phyloP scores from a whole-genome alignment of 2,888 invertebrate genomes.

The Horisme vitalbata region DNA sequence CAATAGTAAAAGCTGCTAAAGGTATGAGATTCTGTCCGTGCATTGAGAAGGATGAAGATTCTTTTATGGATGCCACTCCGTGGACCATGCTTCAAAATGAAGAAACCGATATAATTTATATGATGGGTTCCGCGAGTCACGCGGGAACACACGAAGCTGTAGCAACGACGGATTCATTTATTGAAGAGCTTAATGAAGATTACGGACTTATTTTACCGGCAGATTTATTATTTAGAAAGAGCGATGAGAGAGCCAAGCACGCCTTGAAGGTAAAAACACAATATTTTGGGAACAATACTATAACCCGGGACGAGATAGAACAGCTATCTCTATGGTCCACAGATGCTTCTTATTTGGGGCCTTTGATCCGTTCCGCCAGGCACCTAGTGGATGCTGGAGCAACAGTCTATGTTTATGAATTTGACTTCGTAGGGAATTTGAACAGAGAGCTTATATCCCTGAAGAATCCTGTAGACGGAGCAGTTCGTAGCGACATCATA shows the following conservation, averaged over 20 bases:
- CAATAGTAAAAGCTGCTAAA: slow-evolving; percentile 42
- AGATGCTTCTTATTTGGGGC: slow-evolving; percentile 58
- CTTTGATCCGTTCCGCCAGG: slow-evolving; percentile 55
- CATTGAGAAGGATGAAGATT: slow-evolving; percentile 43
- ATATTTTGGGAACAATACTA: slow-evolving; percentile 52
- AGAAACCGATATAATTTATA: slow-evolving; percentile 45
- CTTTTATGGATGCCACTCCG: slow-evolving; percentile 53
- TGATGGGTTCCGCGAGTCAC: slow-evolving; percentile 59
- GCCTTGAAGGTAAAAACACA: slow-evolving; percentile 45
- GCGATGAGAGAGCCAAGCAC: slow-evolving; percentile 33
- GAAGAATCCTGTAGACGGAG: slow-evolving; percentile 60
- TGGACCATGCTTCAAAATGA: slow-evolving; percentile 49
- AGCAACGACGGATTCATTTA: slow-evolving; percentile 37
- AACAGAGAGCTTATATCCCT: slow-evolving; percentile 69
- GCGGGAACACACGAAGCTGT: slow-evolving; percentile 58
- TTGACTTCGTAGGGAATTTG: slow-evolving; percentile 74
- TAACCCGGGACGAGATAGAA: slow-evolving; percentile 38
- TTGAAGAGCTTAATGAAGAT: slow-evolving; percentile 48
- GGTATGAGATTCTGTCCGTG: slow-evolving; percentile 54
- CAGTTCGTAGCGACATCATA: slow-evolving; percentile 79
- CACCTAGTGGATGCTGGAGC: slow-evolving; percentile 53
- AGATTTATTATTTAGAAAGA: slow-evolving; percentile 51
- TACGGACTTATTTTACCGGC: slow-evolving; percentile 48
- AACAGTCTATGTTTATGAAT: slow-evolving; percentile 81
- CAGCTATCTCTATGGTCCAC: slow-evolving; percentile 53